These are phyloP conservation scores for Bradypodion ventrale DNA, from an alignment of 2,797 vertebrate species.

Conservation along the genomic window DNA sequence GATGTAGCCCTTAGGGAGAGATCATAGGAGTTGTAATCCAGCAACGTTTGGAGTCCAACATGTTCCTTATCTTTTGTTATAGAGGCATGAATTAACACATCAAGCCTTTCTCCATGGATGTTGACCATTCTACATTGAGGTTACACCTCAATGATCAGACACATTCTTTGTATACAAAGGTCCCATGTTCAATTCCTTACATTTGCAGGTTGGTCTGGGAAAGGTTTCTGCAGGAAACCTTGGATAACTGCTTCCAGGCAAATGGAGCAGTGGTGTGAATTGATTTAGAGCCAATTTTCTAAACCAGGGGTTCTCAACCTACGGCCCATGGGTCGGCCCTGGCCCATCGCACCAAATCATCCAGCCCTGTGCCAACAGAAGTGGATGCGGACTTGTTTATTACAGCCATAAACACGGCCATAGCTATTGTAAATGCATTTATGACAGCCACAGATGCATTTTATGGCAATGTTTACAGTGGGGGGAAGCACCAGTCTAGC, in stretches of 20 bases:
- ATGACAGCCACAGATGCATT: no score
- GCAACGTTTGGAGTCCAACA: not conserved
- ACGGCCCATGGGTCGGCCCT: no score
- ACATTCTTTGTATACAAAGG: not conserved
- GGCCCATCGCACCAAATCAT: no score
- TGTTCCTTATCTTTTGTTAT: not conserved
- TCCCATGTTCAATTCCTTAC: not conserved
- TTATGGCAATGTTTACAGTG: no score
- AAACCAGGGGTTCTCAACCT: no score
- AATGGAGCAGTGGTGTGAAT: not conserved
- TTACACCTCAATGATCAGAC: not conserved
- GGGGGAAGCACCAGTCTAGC: no score
- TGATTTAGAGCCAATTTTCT: not conserved
- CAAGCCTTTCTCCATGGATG: not conserved
- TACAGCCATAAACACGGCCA: no score
- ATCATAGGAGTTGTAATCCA: not conserved
- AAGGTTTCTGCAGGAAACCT: not conserved
- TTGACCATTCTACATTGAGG: not conserved
- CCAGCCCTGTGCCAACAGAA: no score
- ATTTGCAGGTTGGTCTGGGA: not conserved
- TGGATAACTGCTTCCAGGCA: not conserved
- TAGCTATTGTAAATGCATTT: no score
- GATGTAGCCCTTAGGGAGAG: not conserved
- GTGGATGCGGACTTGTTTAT: no score
- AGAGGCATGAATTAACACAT: not conserved